phyloP scores from a whole-genome alignment of 2,797 vertebrate genomes.

The Anniella stebbinsi region DNA sequence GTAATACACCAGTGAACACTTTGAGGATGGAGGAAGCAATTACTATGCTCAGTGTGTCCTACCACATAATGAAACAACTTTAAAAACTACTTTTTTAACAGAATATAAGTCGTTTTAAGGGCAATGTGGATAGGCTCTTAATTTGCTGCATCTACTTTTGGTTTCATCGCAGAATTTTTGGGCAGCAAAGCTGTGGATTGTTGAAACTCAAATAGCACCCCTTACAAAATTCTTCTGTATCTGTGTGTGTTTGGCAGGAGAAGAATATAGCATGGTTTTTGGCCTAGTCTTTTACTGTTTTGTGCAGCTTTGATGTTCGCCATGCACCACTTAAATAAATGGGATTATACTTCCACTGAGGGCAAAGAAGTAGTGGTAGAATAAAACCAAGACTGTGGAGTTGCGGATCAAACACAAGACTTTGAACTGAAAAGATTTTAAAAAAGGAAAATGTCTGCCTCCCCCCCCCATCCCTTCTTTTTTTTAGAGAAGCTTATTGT shows the following conservation, averaged over 20 bases:
- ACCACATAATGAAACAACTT: no score
- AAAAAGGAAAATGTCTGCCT: not conserved
- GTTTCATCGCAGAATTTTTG: no score
- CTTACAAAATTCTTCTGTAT: not conserved
- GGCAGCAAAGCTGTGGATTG: not conserved
- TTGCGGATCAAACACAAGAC: not conserved
- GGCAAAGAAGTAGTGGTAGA: not conserved
- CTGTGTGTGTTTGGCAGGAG: not conserved
- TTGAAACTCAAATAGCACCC: not conserved
- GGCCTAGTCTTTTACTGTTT: not conserved
- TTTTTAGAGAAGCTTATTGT: conserved; percentile 13
- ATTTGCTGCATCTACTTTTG: no score
- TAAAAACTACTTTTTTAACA: no score
- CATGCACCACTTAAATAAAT: not conserved
- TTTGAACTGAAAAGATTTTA: not conserved
- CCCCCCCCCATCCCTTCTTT: conserved; percentile 16
- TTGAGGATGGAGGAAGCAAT: no score
- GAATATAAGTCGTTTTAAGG: no score
- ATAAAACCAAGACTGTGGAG: conserved; percentile 2
- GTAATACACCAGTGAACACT: no score
- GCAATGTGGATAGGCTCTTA: no score
- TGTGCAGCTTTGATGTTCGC: not conserved
- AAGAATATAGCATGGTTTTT: not conserved
- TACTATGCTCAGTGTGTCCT: no score
- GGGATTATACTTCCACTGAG: not conserved